Percentiles rank a stretch among this genome's conserved stretches.
These are phyloP conservation scores for Rhinichthys klamathensis DNA, from an alignment of 2,113 vertebrate species.

Conservation along the genomic window DNA sequence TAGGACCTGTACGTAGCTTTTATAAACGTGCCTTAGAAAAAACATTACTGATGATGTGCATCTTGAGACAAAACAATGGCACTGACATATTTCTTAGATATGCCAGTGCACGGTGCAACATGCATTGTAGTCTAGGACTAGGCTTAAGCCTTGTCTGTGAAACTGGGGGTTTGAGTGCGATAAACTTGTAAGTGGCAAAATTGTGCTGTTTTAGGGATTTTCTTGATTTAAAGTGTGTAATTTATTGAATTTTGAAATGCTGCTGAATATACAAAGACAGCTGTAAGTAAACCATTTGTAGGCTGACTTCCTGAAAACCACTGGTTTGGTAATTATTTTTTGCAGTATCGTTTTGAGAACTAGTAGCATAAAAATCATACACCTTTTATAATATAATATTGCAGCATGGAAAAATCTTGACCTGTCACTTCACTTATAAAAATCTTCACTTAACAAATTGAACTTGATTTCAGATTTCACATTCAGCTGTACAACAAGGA, in stretches of 20 bases:
- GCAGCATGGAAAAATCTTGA: background rate
- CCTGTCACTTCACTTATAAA: background rate
- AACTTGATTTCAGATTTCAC: constrained; percentile 83
- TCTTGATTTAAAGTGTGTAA: background rate
- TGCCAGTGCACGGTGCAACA: no score
- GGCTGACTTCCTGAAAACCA: background rate
- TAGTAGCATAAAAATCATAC: background rate
- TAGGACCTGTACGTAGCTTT: no score
- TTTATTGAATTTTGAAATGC: background rate
- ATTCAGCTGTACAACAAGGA: constrained; percentile 92
- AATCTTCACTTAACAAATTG: no score
- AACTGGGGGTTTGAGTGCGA: background rate
- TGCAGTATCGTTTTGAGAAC: background rate
- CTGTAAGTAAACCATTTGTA: background rate
- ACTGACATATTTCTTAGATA: no score
- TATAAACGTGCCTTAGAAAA: no score
- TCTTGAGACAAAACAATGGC: no score
- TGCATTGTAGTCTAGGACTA: no score
- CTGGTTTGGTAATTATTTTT: background rate
- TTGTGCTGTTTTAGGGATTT: background rate
- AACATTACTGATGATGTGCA: no score
- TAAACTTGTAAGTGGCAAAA: background rate
- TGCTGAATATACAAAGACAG: background rate
- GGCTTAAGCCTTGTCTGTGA: no score
- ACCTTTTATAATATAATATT: background rate